Conservation (phyloP, 2,113 vertebrate genomes). For the Andinoacara biseriatus region DNA sequence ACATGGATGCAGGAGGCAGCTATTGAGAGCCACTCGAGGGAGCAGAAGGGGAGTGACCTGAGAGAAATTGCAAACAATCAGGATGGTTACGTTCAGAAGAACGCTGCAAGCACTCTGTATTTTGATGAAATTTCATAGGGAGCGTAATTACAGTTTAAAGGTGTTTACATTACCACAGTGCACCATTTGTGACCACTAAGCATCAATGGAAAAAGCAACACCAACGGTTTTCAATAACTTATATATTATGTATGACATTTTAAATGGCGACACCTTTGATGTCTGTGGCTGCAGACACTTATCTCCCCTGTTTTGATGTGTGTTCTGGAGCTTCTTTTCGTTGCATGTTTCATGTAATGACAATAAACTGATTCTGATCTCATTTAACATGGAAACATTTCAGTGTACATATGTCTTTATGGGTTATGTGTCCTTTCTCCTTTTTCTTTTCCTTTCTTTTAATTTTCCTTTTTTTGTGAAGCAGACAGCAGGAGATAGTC, state of each 20-base stretch:
- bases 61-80: slow-evolving; percentile 17
- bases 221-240: not conserved
- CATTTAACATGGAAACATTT: not conserved
- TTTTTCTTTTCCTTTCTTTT: not conserved
- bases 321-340: no score
- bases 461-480: not conserved
- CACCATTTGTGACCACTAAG: not conserved
- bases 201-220: not conserved
- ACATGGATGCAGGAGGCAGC: slow-evolving; percentile 17
- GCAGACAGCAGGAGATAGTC: not conserved
- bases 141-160: not conserved
- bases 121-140: not conserved
- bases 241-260: not conserved
- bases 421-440: not conserved
- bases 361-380: no score
- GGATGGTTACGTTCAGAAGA: not conserved
- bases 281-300: no score
- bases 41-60: slow-evolving; percentile 19
- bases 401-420: not conserved
- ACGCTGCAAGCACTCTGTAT: not conserved
- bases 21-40: slow-evolving; percentile 19
- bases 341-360: no score
- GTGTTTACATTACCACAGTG: not conserved
- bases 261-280: no score
- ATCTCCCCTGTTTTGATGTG: no score